Conservation (phyloP, 2,797 vertebrate genomes). For the Esox masquinongy region DNA sequence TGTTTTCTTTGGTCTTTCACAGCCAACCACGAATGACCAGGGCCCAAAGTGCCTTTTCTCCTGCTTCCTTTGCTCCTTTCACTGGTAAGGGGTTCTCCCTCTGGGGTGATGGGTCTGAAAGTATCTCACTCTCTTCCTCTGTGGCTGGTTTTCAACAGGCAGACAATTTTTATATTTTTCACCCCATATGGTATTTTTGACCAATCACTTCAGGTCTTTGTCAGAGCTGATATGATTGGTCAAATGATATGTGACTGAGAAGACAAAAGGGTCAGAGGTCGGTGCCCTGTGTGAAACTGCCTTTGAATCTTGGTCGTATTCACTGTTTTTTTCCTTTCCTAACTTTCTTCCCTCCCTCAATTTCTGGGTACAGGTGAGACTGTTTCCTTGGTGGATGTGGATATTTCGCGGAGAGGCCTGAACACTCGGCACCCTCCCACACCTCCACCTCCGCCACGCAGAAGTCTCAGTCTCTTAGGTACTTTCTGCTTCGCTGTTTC, state of each 20-base stretch:
- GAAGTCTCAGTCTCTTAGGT: constrained; percentile 97
- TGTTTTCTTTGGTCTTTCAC: constrained; percentile 15
- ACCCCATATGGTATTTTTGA: too few species aligned
- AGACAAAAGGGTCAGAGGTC: too few species aligned
- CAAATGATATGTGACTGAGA: too few species aligned
- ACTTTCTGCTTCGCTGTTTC: constrained; percentile 38
- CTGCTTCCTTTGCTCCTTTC: constrained; percentile 91
- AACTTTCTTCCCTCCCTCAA: neutral
- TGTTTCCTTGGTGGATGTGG: constrained; percentile 93
- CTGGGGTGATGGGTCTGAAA: neutral
- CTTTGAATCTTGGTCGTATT: neutral
- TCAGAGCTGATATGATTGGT: too few species aligned
- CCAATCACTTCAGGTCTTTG: too few species aligned
- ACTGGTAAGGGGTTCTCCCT: constrained; percentile 81
- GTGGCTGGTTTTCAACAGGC: neutral
- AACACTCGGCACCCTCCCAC: constrained; percentile 91
- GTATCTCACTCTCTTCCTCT: neutral
- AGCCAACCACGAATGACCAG: constrained; percentile 91
- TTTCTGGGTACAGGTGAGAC: constrained; percentile 84
- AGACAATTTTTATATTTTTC: too few species aligned
- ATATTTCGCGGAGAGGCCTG: constrained; percentile 89
- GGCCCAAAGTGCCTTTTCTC: constrained; percentile 98
- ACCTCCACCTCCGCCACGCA: constrained; percentile 90
- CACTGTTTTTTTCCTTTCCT: constrained; percentile 10
- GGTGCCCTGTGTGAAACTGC: too few species aligned